Base-by-base conservation (phyloP, 2,888 invertebrate species). In the Clivina fossor region DNA sequence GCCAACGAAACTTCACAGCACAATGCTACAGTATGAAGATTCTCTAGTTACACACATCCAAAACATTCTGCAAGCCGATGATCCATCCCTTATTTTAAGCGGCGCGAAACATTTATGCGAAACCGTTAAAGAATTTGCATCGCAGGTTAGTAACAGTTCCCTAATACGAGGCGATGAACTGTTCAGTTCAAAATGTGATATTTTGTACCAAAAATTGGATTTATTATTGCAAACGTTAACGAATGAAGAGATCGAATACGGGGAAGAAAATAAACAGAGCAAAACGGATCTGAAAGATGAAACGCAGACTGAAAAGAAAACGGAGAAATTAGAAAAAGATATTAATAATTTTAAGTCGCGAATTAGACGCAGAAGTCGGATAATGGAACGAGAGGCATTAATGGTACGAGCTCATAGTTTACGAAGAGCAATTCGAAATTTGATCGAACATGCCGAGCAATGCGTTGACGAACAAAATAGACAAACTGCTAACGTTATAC, bases 21-120 rank as follows among this genome's bases (percentile, higher is more conserved):
- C 76, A 60, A 83, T 82, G 63, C 80, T 86, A 4, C 84, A 88
- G 61, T 89, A 87, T 73, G 89, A 90, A 67, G 85, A 87, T 62
- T 84, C 83, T 9, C 82, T 90, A 28, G 84, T 90, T 40, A 83
- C 81, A 38, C 90, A 93, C 70, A 77, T 95, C 59, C 86, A 91
- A 56, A 89, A 90, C 65, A 91, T 96, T 66, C 81, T 95, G 62
- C 90, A 89, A 67, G 86, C 89, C 5, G 85, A 89, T 68, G 86
- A 90, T 64, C 84, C 87, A 56, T 80, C 82, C 49, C 80, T 84
- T 28, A 80, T 90, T 56, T 78, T 90, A 40, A 77, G 81, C 43
- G 88, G 88, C 41, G 86, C 88, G 47, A 87, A 86, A 73, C 79
- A 83, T 24, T 49, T 92, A 9, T 90, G 88, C 72, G 86, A 89